A percentile compares a stretch with the other conserved stretches of the same genome.
phyloP scores from a whole-genome alignment of 2,888 invertebrate species.

The Trichopoda pennipes region DNA sequence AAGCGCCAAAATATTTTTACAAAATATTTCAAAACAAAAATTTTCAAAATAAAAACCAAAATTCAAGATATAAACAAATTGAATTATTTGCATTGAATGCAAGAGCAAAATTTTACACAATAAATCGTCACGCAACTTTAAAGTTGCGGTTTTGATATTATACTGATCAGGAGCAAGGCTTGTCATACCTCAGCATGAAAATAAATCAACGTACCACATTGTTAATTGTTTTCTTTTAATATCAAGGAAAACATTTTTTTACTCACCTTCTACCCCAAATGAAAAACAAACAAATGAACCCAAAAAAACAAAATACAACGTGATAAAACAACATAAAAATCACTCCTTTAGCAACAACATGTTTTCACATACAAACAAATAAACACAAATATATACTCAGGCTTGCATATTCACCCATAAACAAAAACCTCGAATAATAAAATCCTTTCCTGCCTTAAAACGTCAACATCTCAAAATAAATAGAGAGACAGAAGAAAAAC shows the following conservation, averaged over 20 bases:
- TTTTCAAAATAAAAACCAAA: too few species aligned
- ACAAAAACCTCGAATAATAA: slow-evolving; percentile 41
- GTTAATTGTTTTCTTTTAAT: too few species aligned
- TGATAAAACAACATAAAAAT: slow-evolving; percentile 41
- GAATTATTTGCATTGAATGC: too few species aligned
- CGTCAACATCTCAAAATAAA: slow-evolving; percentile 37
- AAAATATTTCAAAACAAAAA: too few species aligned
- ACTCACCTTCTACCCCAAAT: neutral
- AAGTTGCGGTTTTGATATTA: too few species aligned
- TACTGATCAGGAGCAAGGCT: too few species aligned
- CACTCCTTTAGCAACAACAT: slow-evolving; percentile 57
- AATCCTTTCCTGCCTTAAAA: slow-evolving; percentile 57
- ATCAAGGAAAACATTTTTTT: neutral
- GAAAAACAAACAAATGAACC: slow-evolving; percentile 2
- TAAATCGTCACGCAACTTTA: too few species aligned
- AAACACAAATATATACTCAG: slow-evolving; percentile 26
- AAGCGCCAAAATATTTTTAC: too few species aligned
- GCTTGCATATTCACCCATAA: neutral
- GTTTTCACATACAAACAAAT: slow-evolving; percentile 28
- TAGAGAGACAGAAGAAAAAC: slow-evolving; percentile 13
- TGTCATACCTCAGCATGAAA: too few species aligned
- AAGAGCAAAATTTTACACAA: too few species aligned
- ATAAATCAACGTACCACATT: too few species aligned
- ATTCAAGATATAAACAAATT: too few species aligned
- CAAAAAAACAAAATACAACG: slow-evolving; percentile 6